Conservation (phyloP, 2,113 vertebrate species). For the Indicator maculatus region DNA sequence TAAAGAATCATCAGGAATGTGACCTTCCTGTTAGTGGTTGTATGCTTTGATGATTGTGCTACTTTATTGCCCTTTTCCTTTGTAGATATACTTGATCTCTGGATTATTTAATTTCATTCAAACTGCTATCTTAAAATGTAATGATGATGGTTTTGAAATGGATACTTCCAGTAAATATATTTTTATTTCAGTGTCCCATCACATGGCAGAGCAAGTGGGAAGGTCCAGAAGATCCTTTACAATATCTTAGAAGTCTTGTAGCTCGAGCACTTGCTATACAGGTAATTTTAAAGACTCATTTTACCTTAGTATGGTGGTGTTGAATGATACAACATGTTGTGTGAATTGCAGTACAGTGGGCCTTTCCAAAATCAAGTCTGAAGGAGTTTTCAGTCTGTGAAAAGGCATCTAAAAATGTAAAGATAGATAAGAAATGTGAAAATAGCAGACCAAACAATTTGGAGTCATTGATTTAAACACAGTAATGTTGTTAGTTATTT, state of each 20-base stretch:
- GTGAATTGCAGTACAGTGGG: neutral
- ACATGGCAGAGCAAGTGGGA: slow-evolving; percentile 96
- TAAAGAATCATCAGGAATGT: neutral
- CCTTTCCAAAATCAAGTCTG: neutral
- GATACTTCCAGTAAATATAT: neutral
- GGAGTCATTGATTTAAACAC: neutral
- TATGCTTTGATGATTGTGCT: neutral
- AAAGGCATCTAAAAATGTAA: neutral
- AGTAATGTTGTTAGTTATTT: neutral
- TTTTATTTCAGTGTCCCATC: slow-evolving; percentile 87
- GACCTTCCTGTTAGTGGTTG: neutral
- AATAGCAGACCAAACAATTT: neutral
- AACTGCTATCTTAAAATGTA: neutral
- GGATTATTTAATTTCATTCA: neutral
- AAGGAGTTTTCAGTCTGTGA: neutral
- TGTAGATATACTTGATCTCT: neutral
- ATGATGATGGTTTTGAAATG: neutral
- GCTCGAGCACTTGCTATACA: slow-evolving; percentile 88
- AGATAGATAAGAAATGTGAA: neutral
- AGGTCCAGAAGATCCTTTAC: slow-evolving; percentile 95
- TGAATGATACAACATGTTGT: neutral
- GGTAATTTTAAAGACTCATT: slow-evolving; percentile 76
- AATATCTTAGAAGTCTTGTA: slow-evolving; percentile 91
- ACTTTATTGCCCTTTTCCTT: neutral
- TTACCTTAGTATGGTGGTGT: neutral